phyloP scores from a whole-genome alignment of 2,797 vertebrate species.

The Echeneis naucrates region DNA sequence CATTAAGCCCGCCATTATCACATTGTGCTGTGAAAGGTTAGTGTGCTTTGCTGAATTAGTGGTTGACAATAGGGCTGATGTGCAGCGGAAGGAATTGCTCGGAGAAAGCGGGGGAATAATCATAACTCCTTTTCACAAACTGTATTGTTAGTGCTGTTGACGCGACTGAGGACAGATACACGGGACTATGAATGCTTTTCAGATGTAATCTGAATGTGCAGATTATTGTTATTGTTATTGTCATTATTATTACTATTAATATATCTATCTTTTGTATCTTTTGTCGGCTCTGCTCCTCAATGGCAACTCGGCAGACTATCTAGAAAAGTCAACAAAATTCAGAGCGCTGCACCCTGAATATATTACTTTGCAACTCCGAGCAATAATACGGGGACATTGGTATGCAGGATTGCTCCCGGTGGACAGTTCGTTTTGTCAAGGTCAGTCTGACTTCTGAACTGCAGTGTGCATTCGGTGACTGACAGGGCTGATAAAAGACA shows the following conservation, averaged over 20 bases:
- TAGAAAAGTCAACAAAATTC: constrained; percentile 20
- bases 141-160: constrained; percentile 25
- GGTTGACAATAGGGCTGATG: constrained; percentile 45
- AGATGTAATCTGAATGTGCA: background rate
- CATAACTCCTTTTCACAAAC: constrained; percentile 64
- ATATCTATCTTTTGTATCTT: background rate
- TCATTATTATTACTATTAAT: background rate
- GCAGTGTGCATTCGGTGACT: constrained; percentile 52
- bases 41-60: constrained; percentile 75
- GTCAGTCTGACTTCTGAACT: constrained; percentile 69
- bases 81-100: constrained; percentile 65
- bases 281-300: background rate
- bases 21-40: constrained; percentile 64
- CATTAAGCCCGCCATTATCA: constrained; percentile 75
- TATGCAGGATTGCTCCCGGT: constrained; percentile 50
- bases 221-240: too few species aligned
- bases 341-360: constrained; percentile 24
- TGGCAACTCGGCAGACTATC: constrained; percentile 14
- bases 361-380: constrained; percentile 44
- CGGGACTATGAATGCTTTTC: background rate
- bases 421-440: constrained; percentile 60
- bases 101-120: constrained; percentile 59
- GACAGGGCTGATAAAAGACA: constrained; percentile 66
- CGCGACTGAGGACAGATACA: constrained; percentile 58
- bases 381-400: constrained; percentile 43